Percentiles rank a stretch among this genome's conserved stretches.
Evolutionary conservation across 2,113 vertebrate genomes (phyloP).

Genomic region (Lycocorax pyrrhopterus): DNA sequence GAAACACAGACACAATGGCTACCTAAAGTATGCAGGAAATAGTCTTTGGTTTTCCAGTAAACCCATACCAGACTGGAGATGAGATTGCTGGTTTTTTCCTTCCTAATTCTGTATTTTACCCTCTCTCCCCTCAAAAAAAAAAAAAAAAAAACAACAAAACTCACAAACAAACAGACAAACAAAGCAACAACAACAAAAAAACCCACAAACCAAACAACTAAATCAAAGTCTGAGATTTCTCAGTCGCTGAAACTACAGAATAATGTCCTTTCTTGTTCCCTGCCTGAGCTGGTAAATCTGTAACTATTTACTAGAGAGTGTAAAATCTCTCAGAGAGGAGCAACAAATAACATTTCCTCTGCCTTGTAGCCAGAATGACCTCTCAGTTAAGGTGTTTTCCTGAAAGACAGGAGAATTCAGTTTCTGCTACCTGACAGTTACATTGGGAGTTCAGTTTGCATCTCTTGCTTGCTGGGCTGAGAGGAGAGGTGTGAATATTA

Average conservation of each 20-base stretch:
- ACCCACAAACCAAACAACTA: background rate
- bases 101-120: background rate
- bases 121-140: background rate
- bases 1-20: background rate
- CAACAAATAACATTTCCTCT: background rate
- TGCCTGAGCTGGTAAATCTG: background rate
- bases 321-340: background rate
- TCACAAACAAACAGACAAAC: background rate
- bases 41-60: background rate
- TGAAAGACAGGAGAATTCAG: background rate
- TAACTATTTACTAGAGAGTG: background rate
- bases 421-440: background rate
- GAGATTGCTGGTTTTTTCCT: background rate
- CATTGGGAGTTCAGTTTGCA: background rate
- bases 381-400: background rate
- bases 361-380: background rate
- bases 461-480: background rate
- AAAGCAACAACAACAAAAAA: background rate
- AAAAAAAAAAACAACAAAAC: no score
- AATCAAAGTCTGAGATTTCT: background rate
- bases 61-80: background rate
- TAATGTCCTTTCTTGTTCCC: background rate
- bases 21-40: background rate
- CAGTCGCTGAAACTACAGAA: background rate
- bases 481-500: background rate